Percentiles rank a stretch among this genome's conserved stretches.
These are phyloP conservation scores for Motacilla alba DNA, from an alignment of 2,113 vertebrate species.

Conservation along the genomic window DNA sequence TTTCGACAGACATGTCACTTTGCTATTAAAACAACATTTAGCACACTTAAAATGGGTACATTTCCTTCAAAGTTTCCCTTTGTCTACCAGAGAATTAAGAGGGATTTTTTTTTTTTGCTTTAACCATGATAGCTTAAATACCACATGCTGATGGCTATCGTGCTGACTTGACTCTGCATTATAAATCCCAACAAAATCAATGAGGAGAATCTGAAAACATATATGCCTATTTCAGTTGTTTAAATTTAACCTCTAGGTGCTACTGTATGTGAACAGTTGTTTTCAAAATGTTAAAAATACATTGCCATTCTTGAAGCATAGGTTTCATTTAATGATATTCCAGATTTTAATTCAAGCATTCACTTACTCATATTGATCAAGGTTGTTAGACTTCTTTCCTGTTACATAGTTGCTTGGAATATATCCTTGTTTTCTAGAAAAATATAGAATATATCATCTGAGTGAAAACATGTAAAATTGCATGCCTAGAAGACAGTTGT, in stretches of 20 bases:
- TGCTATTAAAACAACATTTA: neutral
- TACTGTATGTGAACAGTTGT: rapidly evolving
- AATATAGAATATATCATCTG: neutral
- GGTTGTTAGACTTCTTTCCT: slow-evolving; percentile 84
- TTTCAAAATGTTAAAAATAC: neutral
- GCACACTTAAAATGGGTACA: neutral
- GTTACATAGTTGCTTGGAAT: slow-evolving; percentile 94
- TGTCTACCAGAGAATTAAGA: neutral
- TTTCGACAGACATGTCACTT: neutral
- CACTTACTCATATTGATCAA: slow-evolving; percentile 90
- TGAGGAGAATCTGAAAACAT: neutral
- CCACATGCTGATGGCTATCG: neutral
- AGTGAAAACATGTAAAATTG: neutral
- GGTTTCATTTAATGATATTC: neutral
- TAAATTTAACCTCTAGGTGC: neutral
- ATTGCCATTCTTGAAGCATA: neutral
- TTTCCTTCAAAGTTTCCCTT: neutral
- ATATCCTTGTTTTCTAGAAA: slow-evolving; percentile 86
- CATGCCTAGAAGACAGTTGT: neutral
- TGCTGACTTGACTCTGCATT: neutral
- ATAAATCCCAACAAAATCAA: neutral
- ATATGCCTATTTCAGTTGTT: neutral
- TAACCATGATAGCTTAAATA: neutral
- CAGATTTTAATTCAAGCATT: neutral
- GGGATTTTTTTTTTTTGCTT: neutral